Evolutionary conservation across 2,113 vertebrate genomes (phyloP).

Genomic region (Neoarius graeffei): DNA sequence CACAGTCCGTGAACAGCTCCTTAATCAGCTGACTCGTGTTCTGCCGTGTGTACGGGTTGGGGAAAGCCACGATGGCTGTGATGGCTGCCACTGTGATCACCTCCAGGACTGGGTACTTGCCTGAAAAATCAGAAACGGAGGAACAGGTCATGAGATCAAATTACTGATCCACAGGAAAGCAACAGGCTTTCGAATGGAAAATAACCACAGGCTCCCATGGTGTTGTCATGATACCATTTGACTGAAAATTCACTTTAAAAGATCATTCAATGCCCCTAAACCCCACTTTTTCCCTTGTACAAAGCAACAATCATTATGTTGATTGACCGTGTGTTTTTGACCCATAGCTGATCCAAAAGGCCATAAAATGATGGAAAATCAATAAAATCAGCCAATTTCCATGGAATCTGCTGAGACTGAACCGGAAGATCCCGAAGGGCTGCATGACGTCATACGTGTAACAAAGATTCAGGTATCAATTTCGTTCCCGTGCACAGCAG

Average conservation of each 20-base stretch:
- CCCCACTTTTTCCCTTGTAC: too few relatives aligned
- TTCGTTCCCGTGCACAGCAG: too few relatives aligned
- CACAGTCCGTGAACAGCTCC: constrained; percentile 97
- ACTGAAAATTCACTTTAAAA: neutral
- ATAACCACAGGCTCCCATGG: neutral
- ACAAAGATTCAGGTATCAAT: too few relatives aligned
- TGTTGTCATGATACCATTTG: neutral
- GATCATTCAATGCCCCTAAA: too few relatives aligned
- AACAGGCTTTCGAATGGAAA: neutral
- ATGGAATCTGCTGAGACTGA: too few relatives aligned
- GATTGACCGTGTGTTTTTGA: too few relatives aligned
- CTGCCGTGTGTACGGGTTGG: constrained; percentile 93
- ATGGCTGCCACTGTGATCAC: constrained; percentile 94
- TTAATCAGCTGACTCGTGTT: constrained; percentile 99
- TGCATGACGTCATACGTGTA: too few relatives aligned
- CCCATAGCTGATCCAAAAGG: too few relatives aligned
- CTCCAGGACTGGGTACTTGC: constrained; percentile 94
- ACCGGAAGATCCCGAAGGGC: too few relatives aligned
- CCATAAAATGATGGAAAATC: too few relatives aligned
- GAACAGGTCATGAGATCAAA: neutral
- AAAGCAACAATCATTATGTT: too few relatives aligned
- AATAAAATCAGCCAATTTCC: too few relatives aligned
- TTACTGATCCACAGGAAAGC: neutral
- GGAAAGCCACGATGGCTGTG: constrained; percentile 92
- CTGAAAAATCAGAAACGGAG: constrained; percentile 69